Evolutionary conservation across 2,113 vertebrate genomes (phyloP).

Genomic region (Petrocephalus microphthalmus): DNA sequence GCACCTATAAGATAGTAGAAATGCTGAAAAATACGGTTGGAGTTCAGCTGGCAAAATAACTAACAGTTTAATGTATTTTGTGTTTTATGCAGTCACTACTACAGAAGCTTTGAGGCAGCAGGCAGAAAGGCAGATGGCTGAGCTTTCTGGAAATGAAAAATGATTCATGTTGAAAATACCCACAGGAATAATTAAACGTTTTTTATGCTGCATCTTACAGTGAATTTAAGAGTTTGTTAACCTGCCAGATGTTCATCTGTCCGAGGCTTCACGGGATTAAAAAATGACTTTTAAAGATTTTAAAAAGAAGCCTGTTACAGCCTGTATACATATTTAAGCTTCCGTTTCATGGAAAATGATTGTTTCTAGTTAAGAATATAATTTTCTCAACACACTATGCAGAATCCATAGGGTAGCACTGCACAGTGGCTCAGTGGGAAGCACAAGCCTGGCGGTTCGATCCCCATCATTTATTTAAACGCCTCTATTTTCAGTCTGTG

Average conservation of each 20-base stretch:
- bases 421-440: no score
- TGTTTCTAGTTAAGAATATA: background rate
- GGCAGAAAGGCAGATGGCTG: background rate
- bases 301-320: background rate
- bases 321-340: background rate
- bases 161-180: background rate
- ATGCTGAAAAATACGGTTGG: background rate
- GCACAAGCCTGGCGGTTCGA: background rate
- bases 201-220: background rate
- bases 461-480: background rate
- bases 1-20: background rate
- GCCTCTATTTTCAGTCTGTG: background rate
- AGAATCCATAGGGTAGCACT: background rate
- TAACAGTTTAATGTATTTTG: background rate
- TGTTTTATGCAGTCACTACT: background rate
- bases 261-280: background rate
- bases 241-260: background rate
- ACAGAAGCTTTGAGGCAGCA: background rate
- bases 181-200: background rate
- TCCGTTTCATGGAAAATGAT: background rate
- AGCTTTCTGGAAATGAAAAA: background rate
- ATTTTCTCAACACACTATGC: background rate
- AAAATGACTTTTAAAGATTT: background rate
- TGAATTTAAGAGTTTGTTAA: background rate
- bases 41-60: background rate